Evolutionary conservation across 2,888 invertebrate species (phyloP).

Genomic region (Eupithecia dodoneata): DNA sequence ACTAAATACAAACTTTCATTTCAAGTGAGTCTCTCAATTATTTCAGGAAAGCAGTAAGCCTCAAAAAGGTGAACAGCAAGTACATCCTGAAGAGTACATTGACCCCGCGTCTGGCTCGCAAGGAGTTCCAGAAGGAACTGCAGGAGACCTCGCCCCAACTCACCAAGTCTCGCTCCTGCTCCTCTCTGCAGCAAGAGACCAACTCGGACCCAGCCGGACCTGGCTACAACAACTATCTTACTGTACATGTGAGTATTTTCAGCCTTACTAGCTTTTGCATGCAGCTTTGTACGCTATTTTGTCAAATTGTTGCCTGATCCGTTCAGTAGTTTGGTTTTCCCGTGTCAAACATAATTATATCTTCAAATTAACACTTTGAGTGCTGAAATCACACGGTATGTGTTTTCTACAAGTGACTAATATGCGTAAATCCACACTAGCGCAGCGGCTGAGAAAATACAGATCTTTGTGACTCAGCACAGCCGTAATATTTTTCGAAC

Average conservation of each 20-base stretch:
- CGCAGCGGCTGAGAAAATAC: too few relatives aligned
- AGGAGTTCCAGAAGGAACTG: conserved; percentile 86
- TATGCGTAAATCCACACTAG: too few relatives aligned
- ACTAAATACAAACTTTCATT: too few relatives aligned
- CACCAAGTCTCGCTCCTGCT: conserved; percentile 89
- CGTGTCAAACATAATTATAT: not conserved
- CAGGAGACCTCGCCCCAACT: conserved; percentile 84
- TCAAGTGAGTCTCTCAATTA: not conserved
- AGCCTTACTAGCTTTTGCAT: not conserved
- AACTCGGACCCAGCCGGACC: conserved; percentile 82
- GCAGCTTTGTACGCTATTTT: too few relatives aligned
- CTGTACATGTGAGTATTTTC: conserved; percentile 86
- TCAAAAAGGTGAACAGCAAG: conserved; percentile 91
- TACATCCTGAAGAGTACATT: conserved; percentile 93
- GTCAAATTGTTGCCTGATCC: not conserved
- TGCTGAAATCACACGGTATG: too few relatives aligned
- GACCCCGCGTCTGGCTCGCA: conserved; percentile 90
- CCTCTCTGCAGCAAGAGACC: conserved; percentile 86
- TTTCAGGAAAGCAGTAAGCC: conserved; percentile 87
- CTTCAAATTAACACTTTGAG: too few relatives aligned
- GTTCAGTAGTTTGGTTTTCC: not conserved
- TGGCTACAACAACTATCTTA: conserved; percentile 88
- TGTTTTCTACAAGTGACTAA: too few relatives aligned
- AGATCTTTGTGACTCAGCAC: too few relatives aligned
- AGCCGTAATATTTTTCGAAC: too few relatives aligned